Evolutionary conservation across 2,888 invertebrate species (phyloP).

Genomic region (Physocephala rufipes): DNA sequence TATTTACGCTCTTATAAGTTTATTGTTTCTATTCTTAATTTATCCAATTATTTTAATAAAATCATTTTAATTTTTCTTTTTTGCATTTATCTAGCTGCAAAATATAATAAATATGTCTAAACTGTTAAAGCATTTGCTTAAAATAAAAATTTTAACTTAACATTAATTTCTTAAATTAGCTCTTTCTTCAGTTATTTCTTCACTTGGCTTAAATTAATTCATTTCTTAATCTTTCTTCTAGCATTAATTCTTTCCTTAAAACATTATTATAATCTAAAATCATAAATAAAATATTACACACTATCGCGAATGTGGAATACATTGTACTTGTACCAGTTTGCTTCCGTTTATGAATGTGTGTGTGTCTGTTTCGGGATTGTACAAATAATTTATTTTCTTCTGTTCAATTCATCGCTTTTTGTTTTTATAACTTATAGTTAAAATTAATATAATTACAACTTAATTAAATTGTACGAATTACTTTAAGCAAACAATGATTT

Average conservation of each 20-base stretch:
- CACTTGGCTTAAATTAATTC: constrained; percentile 11
- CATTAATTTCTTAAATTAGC: constrained; percentile 15
- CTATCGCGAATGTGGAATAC: too few species aligned
- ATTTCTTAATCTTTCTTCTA: constrained; percentile 15
- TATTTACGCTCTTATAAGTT: constrained; percentile 18
- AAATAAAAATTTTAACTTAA: constrained; percentile 17
- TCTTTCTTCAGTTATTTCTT: constrained; percentile 18
- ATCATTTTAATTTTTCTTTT: background rate
- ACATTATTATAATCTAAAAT: constrained; percentile 5
- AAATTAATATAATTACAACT: too few species aligned
- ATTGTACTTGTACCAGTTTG: too few species aligned
- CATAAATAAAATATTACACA: background rate
- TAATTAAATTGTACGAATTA: too few species aligned
- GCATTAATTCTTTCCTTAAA: too few species aligned
- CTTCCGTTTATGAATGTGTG: too few species aligned
- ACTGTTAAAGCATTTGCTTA: constrained; percentile 17
- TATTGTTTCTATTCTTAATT: constrained; percentile 3
- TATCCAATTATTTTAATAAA: constrained; percentile 10
- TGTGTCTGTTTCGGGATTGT: too few species aligned
- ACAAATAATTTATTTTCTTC: too few species aligned
- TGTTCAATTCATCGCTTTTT: too few species aligned
- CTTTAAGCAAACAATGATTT: too few species aligned
- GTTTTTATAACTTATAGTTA: too few species aligned
- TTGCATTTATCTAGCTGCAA: constrained; percentile 12
- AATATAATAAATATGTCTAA: constrained; percentile 17